Evolutionary conservation across 2,113 vertebrate genomes (phyloP).

Genomic region (Muscicapa adusta): DNA sequence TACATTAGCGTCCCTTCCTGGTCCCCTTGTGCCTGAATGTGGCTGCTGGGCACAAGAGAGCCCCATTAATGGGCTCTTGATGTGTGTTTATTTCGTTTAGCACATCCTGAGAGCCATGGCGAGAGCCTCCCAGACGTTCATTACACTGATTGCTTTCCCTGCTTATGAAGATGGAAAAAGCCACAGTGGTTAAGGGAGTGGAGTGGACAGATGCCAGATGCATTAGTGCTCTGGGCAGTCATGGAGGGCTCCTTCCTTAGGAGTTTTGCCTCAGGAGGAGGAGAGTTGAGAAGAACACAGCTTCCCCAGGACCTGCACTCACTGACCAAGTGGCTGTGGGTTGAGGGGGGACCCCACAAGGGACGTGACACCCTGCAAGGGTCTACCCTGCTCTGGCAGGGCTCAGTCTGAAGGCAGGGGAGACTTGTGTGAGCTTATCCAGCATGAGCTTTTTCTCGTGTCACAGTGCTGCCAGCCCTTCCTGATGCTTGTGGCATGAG

Average conservation of each 20-base stretch:
- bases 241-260: not conserved
- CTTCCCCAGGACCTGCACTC: not conserved
- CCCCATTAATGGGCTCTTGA: conserved; percentile 7
- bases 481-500: not conserved
- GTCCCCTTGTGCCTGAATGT: not conserved
- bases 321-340: not conserved
- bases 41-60: not conserved
- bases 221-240: not conserved
- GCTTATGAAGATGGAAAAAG: conserved; percentile 48
- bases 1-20: not conserved
- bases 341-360: not conserved
- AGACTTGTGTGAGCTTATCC: not conserved
- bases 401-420: not conserved
- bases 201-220: not conserved
- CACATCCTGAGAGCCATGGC: not conserved
- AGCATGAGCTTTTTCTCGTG: not conserved
- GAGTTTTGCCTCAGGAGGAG: not conserved
- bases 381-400: not conserved
- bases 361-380: not conserved
- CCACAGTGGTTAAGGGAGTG: not conserved
- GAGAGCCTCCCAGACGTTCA: conserved; percentile 2
- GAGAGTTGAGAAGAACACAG: not conserved
- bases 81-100: conserved; percentile 24
- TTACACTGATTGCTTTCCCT: conserved; percentile 34
- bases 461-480: not conserved